Conservation (phyloP, 2,888 invertebrate species). For the Morpho achilles region DNA sequence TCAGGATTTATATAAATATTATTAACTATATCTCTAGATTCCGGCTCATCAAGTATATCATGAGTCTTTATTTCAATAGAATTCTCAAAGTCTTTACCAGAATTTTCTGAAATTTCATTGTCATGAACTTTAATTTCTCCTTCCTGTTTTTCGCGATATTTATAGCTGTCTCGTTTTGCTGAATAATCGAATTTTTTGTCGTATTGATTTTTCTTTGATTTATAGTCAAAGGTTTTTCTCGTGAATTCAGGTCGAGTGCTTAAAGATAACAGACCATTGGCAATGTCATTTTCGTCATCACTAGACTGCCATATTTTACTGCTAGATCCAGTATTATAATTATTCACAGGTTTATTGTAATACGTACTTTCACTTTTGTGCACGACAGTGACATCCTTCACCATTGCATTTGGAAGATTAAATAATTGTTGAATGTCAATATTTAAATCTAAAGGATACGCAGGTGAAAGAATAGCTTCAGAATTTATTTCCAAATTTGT, state of each 20-base stretch:
- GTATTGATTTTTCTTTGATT: conserved; percentile 37
- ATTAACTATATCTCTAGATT: background rate
- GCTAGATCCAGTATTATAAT: conserved; percentile 22
- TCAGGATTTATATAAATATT: conserved; percentile 8
- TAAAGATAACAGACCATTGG: conserved; percentile 19
- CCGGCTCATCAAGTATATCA: background rate
- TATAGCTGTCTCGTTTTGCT: conserved; percentile 25
- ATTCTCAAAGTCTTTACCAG: conserved; percentile 9
- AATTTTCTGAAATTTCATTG: background rate
- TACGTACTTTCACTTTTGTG: conserved; percentile 42
- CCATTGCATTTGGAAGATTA: conserved; percentile 55
- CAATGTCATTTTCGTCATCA: conserved; percentile 23
- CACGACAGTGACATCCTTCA: conserved; percentile 53
- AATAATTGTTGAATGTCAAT: conserved; percentile 69
- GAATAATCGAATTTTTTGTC: conserved; percentile 34
- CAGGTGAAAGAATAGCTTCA: conserved; percentile 64
- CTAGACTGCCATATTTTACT: conserved; percentile 24
- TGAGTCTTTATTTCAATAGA: conserved; percentile 12
- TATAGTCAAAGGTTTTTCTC: conserved; percentile 38
- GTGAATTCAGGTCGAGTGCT: conserved; percentile 30
- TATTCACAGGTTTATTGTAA: conserved; percentile 27
- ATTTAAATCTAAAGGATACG: conserved; percentile 87
- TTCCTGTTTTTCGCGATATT: conserved; percentile 13
- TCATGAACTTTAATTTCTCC: conserved; percentile 7
- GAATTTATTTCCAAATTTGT: conserved; percentile 54